These are phyloP conservation scores for Panopea generosa DNA, from an alignment of 2,888 invertebrate species.

Conservation along the genomic window DNA sequence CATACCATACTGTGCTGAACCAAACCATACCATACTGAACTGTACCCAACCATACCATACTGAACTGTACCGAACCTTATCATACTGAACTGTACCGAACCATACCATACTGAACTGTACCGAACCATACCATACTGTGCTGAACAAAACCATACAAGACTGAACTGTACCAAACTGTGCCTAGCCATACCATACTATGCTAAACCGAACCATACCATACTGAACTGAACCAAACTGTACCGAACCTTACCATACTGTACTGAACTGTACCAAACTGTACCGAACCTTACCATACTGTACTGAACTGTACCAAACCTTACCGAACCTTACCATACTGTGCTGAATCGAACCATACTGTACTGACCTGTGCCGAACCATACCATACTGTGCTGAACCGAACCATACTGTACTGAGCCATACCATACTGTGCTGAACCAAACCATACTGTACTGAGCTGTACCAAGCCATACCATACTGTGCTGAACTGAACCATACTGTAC, in stretches of 20 bases:
- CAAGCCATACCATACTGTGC: slow-evolving; percentile 54
- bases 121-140: slow-evolving; percentile 44
- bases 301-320: no score
- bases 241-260: no score
- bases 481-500: slow-evolving; percentile 43
- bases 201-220: no score
- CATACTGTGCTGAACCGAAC: slow-evolving; percentile 38
- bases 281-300: no score
- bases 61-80: slow-evolving; percentile 44
- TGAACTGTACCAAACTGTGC: no score
- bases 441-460: slow-evolving; percentile 49
- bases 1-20: no score
- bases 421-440: slow-evolving; percentile 46
- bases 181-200: no score
- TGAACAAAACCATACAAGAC: slow-evolving; percentile 29
- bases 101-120: slow-evolving; percentile 54
- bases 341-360: slow-evolving; percentile 13
- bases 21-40: slow-evolving; percentile 5
- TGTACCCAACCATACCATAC: slow-evolving; percentile 46
- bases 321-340: neutral
- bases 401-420: slow-evolving; percentile 46
- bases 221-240: no score
- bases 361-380: slow-evolving; percentile 40
- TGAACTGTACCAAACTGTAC: no score
- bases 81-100: slow-evolving; percentile 48